phyloP scores from a whole-genome alignment of 2,797 vertebrate genomes.

The Sebastes trivittatus region DNA sequence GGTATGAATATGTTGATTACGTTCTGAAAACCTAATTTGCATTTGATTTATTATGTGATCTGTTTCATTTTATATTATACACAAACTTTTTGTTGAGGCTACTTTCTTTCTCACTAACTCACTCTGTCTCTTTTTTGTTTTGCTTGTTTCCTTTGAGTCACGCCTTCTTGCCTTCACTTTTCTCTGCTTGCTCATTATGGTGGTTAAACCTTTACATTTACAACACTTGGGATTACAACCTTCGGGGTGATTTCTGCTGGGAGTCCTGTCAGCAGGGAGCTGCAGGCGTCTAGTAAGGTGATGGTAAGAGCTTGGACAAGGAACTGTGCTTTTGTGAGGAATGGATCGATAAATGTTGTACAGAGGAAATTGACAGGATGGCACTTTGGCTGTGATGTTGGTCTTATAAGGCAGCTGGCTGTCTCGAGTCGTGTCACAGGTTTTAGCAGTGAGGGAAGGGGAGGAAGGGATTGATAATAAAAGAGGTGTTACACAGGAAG shows the following conservation, averaged over 20 bases:
- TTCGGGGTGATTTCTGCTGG: constrained; percentile 29
- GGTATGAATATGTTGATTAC: constrained; percentile 18
- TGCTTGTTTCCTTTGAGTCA: background rate
- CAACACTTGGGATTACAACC: constrained; percentile 12
- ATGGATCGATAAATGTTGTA: constrained; percentile 59
- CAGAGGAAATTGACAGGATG: constrained; percentile 61
- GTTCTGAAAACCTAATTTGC: constrained; percentile 22
- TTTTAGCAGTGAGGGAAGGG: constrained; percentile 26
- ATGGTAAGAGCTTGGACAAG: constrained; percentile 38
- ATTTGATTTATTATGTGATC: constrained; percentile 20
- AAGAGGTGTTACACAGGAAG: constrained; percentile 18
- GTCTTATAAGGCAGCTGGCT: constrained; percentile 46
- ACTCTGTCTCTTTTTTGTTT: background rate
- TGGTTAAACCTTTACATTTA: constrained; percentile 34
- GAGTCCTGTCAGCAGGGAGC: constrained; percentile 51
- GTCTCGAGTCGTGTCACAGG: constrained; percentile 35
- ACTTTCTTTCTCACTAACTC: background rate
- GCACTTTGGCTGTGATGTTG: constrained; percentile 54
- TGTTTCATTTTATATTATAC: background rate
- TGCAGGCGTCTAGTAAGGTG: constrained; percentile 10
- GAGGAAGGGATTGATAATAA: constrained; percentile 16
- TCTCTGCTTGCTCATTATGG: background rate
- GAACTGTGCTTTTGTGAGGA: constrained; percentile 54
- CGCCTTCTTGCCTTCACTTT: background rate
- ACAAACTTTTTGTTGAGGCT: background rate